Evolutionary conservation across 1,140 invertebrate genomes (phyloP).

Genomic region (Drosophila saltans): DNA sequence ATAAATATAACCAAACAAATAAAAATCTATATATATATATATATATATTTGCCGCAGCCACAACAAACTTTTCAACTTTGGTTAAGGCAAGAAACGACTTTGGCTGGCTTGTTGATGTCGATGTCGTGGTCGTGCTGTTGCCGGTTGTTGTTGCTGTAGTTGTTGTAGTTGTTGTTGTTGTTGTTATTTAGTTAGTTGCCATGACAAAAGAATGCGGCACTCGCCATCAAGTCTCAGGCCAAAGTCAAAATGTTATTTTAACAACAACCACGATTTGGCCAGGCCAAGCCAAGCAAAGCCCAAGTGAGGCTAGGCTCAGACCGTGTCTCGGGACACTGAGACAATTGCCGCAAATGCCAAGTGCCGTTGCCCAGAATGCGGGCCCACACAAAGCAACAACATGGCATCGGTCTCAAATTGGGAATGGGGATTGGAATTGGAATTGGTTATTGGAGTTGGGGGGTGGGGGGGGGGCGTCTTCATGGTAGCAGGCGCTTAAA

Average conservation of each 20-base stretch:
- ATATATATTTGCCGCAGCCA: slow-evolving; percentile 17
- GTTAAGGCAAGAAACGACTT: slow-evolving; percentile 66
- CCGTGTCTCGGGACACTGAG: slow-evolving; percentile 32
- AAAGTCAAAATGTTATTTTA: slow-evolving; percentile 81
- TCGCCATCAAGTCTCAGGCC: slow-evolving; percentile 74
- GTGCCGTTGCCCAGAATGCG: slow-evolving; percentile 60
- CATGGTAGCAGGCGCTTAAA: slow-evolving; percentile 62
- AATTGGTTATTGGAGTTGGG: not conserved
- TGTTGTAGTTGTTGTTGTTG: slow-evolving; percentile 48
- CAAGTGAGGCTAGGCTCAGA: slow-evolving; percentile 25
- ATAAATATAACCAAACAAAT: slow-evolving; percentile 15
- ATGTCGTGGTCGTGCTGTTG: slow-evolving; percentile 54
- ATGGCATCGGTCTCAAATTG: slow-evolving; percentile 8
- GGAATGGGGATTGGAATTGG: not conserved
- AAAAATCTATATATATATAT: not conserved
- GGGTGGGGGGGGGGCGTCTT: not conserved
- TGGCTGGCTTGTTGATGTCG: slow-evolving; percentile 28
- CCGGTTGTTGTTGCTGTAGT: slow-evolving; percentile 51
- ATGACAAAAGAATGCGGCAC: slow-evolving; percentile 80
- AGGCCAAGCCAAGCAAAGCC: slow-evolving; percentile 27
- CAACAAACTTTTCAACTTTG: slow-evolving; percentile 65
- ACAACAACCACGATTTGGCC: slow-evolving; percentile 76
- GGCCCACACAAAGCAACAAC: slow-evolving; percentile 31
- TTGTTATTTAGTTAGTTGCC: slow-evolving; percentile 49
- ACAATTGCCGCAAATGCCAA: slow-evolving; percentile 69